Evolutionary conservation across 2,113 vertebrate species (phyloP).

Genomic region (Pygoscelis adeliae): DNA sequence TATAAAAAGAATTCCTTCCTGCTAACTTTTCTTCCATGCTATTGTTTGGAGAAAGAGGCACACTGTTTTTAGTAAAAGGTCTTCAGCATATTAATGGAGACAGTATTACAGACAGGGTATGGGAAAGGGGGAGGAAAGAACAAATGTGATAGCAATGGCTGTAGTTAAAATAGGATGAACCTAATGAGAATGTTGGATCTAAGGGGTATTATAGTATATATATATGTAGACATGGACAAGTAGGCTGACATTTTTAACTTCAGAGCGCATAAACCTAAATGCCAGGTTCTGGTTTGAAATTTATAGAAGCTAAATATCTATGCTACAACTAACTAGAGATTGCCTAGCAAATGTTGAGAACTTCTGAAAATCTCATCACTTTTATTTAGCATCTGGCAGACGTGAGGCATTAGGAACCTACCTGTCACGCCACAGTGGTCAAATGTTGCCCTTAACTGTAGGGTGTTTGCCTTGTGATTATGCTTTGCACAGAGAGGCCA

Average conservation of each 20-base stretch:
- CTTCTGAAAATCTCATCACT: neutral
- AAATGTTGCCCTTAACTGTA: neutral
- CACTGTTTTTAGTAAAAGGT: conserved; percentile 19
- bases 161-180: neutral
- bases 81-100: neutral
- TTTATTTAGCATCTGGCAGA: neutral
- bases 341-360: neutral
- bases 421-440: neutral
- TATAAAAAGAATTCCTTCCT: neutral
- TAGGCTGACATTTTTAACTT: neutral
- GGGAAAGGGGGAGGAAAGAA: neutral
- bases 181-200: neutral
- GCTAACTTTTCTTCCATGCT: conserved; percentile 13
- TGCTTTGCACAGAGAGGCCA: neutral
- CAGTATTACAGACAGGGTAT: neutral
- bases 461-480: neutral
- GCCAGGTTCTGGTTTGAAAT: neutral
- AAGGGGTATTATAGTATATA: neutral
- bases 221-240: neutral
- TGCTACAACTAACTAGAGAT: neutral
- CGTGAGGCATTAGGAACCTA: neutral
- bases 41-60: conserved; percentile 22
- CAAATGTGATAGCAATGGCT: neutral
- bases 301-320: neutral
- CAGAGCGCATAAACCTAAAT: neutral